Evolutionary conservation across 1,140 invertebrate genomes (phyloP), one percentile per base, ranked within the genome.

Genomic region (Pinna nobilis): DNA sequence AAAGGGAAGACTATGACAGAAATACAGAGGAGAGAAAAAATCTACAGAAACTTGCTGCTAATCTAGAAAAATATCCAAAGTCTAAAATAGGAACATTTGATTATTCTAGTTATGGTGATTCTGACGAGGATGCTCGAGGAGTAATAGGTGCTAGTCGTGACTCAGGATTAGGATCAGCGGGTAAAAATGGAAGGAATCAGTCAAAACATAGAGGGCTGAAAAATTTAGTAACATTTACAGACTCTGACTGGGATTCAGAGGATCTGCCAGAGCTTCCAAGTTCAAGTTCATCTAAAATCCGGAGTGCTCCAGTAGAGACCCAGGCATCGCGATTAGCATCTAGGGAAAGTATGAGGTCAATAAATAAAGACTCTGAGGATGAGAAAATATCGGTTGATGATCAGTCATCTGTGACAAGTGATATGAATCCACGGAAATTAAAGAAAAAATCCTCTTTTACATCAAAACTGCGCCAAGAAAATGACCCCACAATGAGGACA

Each of bases 241-340:
- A 74, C 23, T 74, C 72, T 23, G 72, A 74, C 30, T 74, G 72
- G 72, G 66, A 64, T 32, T 69, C 72, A 15, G 72, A 74, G 4
- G 65, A 68, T 9, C 37, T 57, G 7, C 72, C 72, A 33, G 68
- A 70, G 3, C n/a, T n/a, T n/a, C n/a, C n/a, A n/a, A 35, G 60
- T 49, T 47, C 44, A n/a, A 32, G 35, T 11, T 53, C 39, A 6
- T 59, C 32, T 44, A 74, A 69, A 65, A 74, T 65, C 18, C 47
- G 33, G 25, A 74, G 72, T 69, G 72, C 72, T 57, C 72, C 72
- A 33, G 28, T 59, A 37, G 72, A 74, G 50, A 69, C 50, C 15
- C 65, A 69, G 30, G 35, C 66, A 49, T n/a, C 15, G 15, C 55
- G 55, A n/a, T n/a, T 35, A 33, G 30, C 55, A 1, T 33, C 30